phyloP scores from a whole-genome alignment of 2,113 vertebrate genomes.

The Furnarius figulus region DNA sequence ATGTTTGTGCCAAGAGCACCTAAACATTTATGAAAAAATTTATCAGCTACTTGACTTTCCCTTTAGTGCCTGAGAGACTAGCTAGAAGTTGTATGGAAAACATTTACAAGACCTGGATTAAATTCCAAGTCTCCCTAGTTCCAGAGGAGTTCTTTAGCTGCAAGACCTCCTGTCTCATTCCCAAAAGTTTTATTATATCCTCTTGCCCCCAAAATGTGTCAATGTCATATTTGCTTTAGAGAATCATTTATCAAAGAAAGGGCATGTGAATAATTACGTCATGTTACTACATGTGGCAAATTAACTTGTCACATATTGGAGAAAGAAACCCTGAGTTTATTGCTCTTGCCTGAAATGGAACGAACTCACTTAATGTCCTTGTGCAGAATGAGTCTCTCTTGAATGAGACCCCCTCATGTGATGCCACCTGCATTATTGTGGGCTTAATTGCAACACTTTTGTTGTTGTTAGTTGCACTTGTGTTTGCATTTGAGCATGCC shows the following conservation, averaged over 20 bases:
- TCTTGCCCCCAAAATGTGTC: neutral
- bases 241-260: neutral
- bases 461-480: constrained; percentile 9
- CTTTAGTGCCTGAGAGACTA: neutral
- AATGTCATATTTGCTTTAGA: neutral
- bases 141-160: neutral
- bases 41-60: neutral
- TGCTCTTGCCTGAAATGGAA: neutral
- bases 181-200: neutral
- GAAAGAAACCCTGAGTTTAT: neutral
- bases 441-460: constrained; percentile 40
- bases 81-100: neutral
- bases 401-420: neutral
- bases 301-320: neutral
- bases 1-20: neutral
- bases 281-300: constrained; percentile 1
- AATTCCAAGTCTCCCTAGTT: neutral
- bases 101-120: neutral
- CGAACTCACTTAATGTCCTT: neutral
- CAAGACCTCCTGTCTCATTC: neutral
- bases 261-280: neutral
- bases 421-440: constrained; percentile 30
- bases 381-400: neutral
- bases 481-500: neutral
- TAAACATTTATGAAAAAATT: neutral